Evolutionary conservation across 2,113 vertebrate genomes (phyloP).

Genomic region (Ptychochromis oligacanthus): DNA sequence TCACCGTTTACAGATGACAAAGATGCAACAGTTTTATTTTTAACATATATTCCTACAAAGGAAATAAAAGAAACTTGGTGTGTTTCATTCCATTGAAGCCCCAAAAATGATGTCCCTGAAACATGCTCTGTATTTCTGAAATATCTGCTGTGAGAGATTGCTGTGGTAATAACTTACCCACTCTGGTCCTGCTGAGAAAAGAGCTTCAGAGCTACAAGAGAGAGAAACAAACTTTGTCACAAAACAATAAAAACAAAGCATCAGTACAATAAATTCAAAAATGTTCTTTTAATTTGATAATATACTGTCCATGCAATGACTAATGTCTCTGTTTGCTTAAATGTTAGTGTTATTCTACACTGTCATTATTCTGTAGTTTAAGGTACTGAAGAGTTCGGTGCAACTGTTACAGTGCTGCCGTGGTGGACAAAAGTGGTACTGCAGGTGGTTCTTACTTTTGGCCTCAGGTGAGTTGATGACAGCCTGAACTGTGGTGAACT

Average conservation of each 20-base stretch:
- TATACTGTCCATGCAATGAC: too few species aligned
- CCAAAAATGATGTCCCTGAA: background rate
- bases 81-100: background rate
- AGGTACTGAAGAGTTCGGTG: too few species aligned
- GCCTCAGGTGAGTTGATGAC: conserved; percentile 35
- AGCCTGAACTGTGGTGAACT: conserved; percentile 73
- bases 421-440: background rate
- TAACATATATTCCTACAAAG: background rate
- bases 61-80: background rate
- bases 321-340: fast-evolving
- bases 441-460: conserved; percentile 17
- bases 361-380: background rate
- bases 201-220: conserved; percentile 50
- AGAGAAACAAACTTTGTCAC: fast-evolving
- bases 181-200: conserved; percentile 45
- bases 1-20: background rate
- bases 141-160: background rate
- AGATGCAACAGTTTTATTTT: background rate
- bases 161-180: background rate
- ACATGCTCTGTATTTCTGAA: background rate
- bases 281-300: background rate
- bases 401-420: background rate
- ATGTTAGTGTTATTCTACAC: background rate
- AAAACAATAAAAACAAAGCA: background rate
- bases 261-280: background rate